These are phyloP conservation scores for Neoniphon sammara DNA, from an alignment of 2,797 vertebrate species.

Conservation along the genomic window DNA sequence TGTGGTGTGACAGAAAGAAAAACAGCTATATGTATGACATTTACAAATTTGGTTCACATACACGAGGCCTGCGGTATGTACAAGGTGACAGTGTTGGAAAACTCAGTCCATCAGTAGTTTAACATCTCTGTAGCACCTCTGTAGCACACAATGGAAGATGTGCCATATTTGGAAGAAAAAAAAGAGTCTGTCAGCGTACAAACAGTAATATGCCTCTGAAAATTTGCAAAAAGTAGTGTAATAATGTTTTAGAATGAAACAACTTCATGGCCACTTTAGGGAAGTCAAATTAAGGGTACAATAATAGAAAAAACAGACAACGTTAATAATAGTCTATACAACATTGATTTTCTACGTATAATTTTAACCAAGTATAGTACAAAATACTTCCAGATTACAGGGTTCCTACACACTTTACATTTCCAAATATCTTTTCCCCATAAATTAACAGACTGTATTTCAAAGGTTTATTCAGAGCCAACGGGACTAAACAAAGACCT, in stretches of 20 bases:
- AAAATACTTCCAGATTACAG: slow-evolving; percentile 67
- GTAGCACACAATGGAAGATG: slow-evolving; percentile 51
- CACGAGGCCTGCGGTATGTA: slow-evolving; percentile 74
- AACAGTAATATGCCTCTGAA: slow-evolving; percentile 49
- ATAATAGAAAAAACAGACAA: slow-evolving; percentile 67
- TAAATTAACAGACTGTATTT: slow-evolving; percentile 19
- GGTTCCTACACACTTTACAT: slow-evolving; percentile 69
- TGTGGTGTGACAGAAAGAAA: slow-evolving; percentile 35
- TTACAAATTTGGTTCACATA: slow-evolving; percentile 69
- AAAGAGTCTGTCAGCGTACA: slow-evolving; percentile 29
- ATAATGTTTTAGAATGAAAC: slow-evolving; percentile 31
- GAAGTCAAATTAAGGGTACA: slow-evolving; percentile 64
- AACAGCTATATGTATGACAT: slow-evolving; percentile 43
- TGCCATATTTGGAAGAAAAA: not conserved
- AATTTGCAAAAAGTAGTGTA: slow-evolving; percentile 58
- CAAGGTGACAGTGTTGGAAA: slow-evolving; percentile 60
- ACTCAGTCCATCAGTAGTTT: slow-evolving; percentile 76
- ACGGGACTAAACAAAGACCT: slow-evolving; percentile 2
- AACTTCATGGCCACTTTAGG: slow-evolving; percentile 44
- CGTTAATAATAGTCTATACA: slow-evolving; percentile 68
- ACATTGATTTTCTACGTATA: slow-evolving; percentile 75
- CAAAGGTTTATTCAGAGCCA: slow-evolving; percentile 5
- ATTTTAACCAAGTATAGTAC: slow-evolving; percentile 69
- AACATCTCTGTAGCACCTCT: slow-evolving; percentile 74
- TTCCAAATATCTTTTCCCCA: slow-evolving; percentile 23